Base-by-base conservation (phyloP, 1,140 invertebrate species). In the Maniola jurtina region DNA sequence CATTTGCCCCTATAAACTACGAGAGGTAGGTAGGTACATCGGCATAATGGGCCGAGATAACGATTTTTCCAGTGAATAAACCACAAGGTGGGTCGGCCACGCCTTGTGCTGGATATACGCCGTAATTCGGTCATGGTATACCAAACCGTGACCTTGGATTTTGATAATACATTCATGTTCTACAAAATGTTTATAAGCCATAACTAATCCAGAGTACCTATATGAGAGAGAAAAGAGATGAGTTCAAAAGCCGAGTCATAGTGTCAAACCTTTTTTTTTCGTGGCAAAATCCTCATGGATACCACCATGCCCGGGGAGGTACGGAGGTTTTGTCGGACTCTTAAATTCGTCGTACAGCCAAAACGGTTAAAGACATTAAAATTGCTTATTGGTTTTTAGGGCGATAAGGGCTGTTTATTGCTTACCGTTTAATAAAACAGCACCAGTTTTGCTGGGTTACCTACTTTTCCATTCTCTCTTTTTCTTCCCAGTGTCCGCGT, bases 51-150 rank as follows among this genome's bases (percentile, higher is more conserved):
- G 25, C 7, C 42, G 42, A 55, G 52, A 34, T 66, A 66, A 66
- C 58, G 64, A 70, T 58, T 70, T 65, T 70, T 66, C 64, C 63
- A 70, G 36, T 65, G 63, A 54, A 70, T 60, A 57, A 52, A 58
- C 34, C 60, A 40, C 54, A 65, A 70, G 68, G 68, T 61, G 63
- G 54, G 63, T 47, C 68, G 58, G 68, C 68, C 68, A 65, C 68
- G 63, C 68, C 68, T 70, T 57, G 42, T 56, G 36, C 15, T 56
- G 50, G 42, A 52, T 61, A 61, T 33, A 61, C 59, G 38, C 33
- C 34, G 54, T 61, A 67, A 67, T 67, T 61, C 65, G 59, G 65
- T 67, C 65, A 67, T 36, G 64, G 58, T 50, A 47, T 60, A 55
- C 65, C 36, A 16, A 61, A 40, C 63, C 58, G 61, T 69, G 67